Percentiles rank a stretch among this genome's conserved stretches.
Conservation (phyloP, 2,113 vertebrate species). For the Cygnus atratus region DNA sequence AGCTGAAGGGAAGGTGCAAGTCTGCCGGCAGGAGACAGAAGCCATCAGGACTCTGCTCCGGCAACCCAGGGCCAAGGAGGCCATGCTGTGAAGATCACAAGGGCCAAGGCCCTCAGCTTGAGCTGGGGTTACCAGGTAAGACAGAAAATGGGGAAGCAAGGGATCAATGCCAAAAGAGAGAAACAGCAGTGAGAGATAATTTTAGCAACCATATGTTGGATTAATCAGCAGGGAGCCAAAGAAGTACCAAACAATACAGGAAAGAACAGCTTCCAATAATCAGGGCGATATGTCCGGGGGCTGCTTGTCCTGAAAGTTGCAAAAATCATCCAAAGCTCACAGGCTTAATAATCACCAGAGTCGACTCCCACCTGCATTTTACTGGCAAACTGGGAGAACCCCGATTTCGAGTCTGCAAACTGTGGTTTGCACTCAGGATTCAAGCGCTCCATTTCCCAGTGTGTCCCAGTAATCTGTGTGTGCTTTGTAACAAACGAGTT, state of each 20-base stretch:
- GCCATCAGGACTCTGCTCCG: background rate
- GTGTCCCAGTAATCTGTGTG: background rate
- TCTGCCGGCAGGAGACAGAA: background rate
- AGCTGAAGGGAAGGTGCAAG: background rate
- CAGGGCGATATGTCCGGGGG: rapidly evolving
- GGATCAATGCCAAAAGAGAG: background rate
- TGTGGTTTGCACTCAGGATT: background rate
- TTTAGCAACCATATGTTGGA: background rate
- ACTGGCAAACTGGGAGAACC: background rate
- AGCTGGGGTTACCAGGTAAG: background rate
- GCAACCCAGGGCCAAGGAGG: background rate
- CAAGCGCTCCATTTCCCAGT: background rate
- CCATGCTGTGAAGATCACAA: background rate
- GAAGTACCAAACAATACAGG: background rate
- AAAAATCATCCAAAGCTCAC: background rate
- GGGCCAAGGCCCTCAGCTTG: background rate
- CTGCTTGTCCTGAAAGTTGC: background rate
- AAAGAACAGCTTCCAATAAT: background rate
- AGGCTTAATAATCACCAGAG: background rate
- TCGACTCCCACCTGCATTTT: too few relatives aligned
- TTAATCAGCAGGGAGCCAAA: background rate
- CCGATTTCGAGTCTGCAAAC: background rate
- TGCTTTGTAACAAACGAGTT: background rate
- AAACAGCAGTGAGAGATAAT: background rate
- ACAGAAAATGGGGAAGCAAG: background rate